A percentile compares a stretch with the other conserved stretches of the same genome.
Conservation (phyloP, 2,888 invertebrate species). For the Agriotes lineatus region DNA sequence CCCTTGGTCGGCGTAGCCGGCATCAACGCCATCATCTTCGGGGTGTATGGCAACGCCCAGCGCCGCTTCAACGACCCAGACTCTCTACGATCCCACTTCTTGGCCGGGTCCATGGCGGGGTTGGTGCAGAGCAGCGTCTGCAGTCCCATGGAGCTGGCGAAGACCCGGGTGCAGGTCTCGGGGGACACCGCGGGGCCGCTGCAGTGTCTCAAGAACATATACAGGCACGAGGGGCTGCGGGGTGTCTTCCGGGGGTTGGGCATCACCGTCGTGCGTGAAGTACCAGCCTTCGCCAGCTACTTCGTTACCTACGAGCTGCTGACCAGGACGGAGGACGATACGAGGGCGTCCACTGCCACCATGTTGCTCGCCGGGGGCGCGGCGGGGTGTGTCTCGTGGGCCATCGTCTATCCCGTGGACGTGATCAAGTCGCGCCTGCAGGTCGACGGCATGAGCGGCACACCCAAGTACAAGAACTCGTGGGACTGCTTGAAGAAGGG, state of each 20-base stretch:
- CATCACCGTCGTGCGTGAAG: slow-evolving; percentile 82
- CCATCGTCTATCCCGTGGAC: slow-evolving; percentile 88
- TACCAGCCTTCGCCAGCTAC: slow-evolving; percentile 88
- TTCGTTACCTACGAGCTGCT: slow-evolving; percentile 87
- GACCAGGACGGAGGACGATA: slow-evolving; percentile 67
- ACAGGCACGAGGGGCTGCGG: slow-evolving; percentile 73
- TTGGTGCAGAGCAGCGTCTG: slow-evolving; percentile 86
- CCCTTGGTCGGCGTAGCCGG: slow-evolving; percentile 91
- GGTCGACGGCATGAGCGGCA: slow-evolving; percentile 72
- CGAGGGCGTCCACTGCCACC: slow-evolving; percentile 72
- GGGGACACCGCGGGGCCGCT: slow-evolving; percentile 71
- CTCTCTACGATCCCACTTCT: slow-evolving; percentile 74
- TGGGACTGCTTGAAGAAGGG: slow-evolving; percentile 82
- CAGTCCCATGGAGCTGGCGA: slow-evolving; percentile 92
- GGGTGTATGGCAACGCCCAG: slow-evolving; percentile 90
- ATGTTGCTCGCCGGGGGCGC: slow-evolving; percentile 87
- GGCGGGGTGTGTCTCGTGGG: slow-evolving; percentile 90
- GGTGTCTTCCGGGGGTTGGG: slow-evolving; percentile 82
- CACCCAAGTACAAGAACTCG: slow-evolving; percentile 74
- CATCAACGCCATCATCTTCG: slow-evolving; percentile 95
- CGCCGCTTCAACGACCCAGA: slow-evolving; percentile 75
- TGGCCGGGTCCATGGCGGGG: slow-evolving; percentile 87
- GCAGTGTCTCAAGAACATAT: slow-evolving; percentile 75
- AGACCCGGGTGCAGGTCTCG: slow-evolving; percentile 87
- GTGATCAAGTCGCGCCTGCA: slow-evolving; percentile 91